Evolutionary conservation across 1,140 invertebrate species (phyloP), one percentile per base, ranked within the genome.

Genomic region (Glomeris maerens): DNA sequence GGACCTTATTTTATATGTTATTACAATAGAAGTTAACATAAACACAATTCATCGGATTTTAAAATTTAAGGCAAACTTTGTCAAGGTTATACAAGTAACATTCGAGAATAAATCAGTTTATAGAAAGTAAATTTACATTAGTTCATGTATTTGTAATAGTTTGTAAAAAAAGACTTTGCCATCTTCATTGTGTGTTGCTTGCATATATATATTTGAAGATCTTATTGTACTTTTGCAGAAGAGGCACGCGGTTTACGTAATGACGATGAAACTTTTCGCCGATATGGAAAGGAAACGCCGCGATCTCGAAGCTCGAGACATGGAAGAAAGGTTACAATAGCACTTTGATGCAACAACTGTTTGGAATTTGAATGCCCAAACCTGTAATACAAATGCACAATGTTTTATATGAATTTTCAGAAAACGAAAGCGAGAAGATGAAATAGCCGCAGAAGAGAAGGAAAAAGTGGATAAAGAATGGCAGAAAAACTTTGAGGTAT

Each of bases 191-290:
- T n/a, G n/a, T n/a, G n/a, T n/a, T n/a, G n/a, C n/a, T n/a, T n/a
- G n/a, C n/a, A n/a, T n/a, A n/a, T n/a, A n/a, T n/a, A n/a, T n/a
- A n/a, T n/a, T n/a, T n/a, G n/a, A n/a, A n/a, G n/a, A n/a, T n/a
- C n/a, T n/a, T n/a, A n/a, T n/a, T n/a, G n/a, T n/a, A n/a, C 31
- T 3, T 14, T 62, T 64, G 42, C 60, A 92, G 66, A 92, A 86
- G 60, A 89, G 87, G 69, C 90, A 94, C 73, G 81, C 92, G 20
- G 77, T 96, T 20, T 94, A 94, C 74, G 90, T 96, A 10, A 84
- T 95, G 77, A 95, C 91, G 2, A 96, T 95, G 86, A 97, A 97
- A 77, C 70, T 97, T 27, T 98, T 97, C 77, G 94, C 93, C 45
- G 93, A 98, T 66, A 84, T 96, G 77, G 93, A 89, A 69, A 71